Evolutionary conservation across 2,888 invertebrate genomes (phyloP).

Genomic region (Nebria salina): DNA sequence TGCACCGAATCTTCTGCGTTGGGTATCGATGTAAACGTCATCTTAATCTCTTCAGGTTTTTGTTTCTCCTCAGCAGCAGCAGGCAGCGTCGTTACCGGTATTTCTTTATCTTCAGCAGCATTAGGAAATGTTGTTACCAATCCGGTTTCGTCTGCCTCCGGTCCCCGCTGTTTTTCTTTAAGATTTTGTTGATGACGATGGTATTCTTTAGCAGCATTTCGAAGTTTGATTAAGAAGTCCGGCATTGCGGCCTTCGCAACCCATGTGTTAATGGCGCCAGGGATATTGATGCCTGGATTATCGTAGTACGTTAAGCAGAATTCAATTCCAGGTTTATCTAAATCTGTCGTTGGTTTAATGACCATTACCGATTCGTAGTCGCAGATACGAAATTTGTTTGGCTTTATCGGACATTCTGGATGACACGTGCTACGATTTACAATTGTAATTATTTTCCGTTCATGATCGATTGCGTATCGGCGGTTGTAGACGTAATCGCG

Average conservation of each 20-base stretch:
- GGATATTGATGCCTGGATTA: constrained; percentile 83
- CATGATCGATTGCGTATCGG: constrained; percentile 70
- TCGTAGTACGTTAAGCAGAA: constrained; percentile 89
- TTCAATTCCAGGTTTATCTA: constrained; percentile 75
- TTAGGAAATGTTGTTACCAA: constrained; percentile 29
- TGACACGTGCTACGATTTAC: constrained; percentile 77
- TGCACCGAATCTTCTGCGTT: constrained; percentile 31
- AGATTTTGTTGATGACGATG: constrained; percentile 63
- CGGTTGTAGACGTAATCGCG: constrained; percentile 88
- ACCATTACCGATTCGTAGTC: constrained; percentile 91
- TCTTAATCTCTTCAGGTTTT: constrained; percentile 11
- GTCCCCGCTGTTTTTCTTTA: constrained; percentile 36
- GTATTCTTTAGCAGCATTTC: constrained; percentile 74
- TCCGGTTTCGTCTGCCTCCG: neutral
- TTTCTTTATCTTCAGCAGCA: constrained; percentile 6
- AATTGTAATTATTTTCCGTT: constrained; percentile 70
- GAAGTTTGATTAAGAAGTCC: constrained; percentile 76
- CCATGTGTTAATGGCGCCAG: constrained; percentile 78
- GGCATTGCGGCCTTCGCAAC: constrained; percentile 80
- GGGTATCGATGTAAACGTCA: constrained; percentile 17
- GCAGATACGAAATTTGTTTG: constrained; percentile 76
- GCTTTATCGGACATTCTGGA: constrained; percentile 72
- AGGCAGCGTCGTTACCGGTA: neutral
- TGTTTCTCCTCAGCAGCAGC: constrained; percentile 9
- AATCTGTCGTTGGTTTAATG: constrained; percentile 73